Conservation (phyloP, 2,797 vertebrate species). For the Pempheris klunzingeri region DNA sequence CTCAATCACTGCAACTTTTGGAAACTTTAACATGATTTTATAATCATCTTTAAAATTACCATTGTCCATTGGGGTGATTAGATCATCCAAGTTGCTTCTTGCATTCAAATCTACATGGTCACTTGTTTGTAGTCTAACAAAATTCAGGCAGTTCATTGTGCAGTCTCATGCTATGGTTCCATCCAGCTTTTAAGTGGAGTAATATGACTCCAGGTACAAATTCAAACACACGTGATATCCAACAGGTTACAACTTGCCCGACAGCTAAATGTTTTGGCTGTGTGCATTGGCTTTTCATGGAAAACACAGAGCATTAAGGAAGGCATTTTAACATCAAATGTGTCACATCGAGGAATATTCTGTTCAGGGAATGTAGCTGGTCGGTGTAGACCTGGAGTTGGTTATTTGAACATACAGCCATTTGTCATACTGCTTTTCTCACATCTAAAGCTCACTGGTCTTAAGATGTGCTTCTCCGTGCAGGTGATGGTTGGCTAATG, state of each 20-base stretch:
- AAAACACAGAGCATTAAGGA: constrained; percentile 28
- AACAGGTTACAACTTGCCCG: constrained; percentile 59
- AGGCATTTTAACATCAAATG: background rate
- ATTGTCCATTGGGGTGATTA: background rate
- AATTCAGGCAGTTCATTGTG: background rate
- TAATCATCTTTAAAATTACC: background rate
- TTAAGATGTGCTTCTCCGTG: background rate
- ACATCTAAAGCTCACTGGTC: background rate
- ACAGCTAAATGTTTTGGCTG: constrained; percentile 31
- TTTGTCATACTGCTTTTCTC: background rate
- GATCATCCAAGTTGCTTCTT: background rate
- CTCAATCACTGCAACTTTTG: background rate
- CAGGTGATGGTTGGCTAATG: background rate
- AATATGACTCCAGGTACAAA: constrained; percentile 54
- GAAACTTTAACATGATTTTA: background rate
- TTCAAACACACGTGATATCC: constrained; percentile 42
- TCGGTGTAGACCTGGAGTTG: background rate
- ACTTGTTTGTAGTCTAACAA: background rate
- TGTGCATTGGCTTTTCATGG: constrained; percentile 45
- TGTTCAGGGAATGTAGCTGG: background rate
- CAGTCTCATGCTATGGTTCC: background rate
- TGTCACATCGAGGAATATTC: background rate
- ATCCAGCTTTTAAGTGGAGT: constrained; percentile 29
- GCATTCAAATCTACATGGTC: constrained; percentile 2
- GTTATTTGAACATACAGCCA: background rate